phyloP scores from a whole-genome alignment of 2,797 vertebrate species.

The Pitangus sulphuratus region DNA sequence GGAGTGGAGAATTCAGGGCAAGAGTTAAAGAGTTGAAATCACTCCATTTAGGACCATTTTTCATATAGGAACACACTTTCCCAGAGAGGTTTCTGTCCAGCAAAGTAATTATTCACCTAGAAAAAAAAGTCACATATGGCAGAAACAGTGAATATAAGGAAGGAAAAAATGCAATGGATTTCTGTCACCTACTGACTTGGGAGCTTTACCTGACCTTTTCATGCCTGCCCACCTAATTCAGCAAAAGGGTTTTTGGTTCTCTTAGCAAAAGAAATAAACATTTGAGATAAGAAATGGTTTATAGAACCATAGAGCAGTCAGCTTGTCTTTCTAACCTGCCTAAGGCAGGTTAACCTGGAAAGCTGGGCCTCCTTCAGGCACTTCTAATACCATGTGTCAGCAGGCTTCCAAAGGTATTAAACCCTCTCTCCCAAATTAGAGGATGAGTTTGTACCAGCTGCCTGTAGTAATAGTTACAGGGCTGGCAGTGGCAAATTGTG shows the following conservation, averaged over 20 bases:
- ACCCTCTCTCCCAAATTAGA: neutral
- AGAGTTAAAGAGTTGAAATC: neutral
- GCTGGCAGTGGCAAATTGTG: neutral
- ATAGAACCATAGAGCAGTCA: accelerated
- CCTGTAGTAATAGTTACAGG: neutral
- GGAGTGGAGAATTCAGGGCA: neutral
- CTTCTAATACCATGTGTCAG: accelerated
- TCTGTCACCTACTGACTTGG: neutral
- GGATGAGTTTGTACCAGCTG: accelerated
- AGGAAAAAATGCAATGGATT: neutral
- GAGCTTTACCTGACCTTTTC: neutral
- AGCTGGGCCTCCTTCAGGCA: neutral
- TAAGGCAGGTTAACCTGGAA: neutral
- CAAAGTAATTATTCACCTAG: neutral
- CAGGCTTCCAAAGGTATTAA: neutral
- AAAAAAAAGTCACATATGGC: neutral
- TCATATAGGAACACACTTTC: neutral
- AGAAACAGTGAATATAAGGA: neutral
- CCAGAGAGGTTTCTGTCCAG: neutral
- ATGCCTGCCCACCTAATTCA: neutral
- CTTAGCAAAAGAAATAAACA: neutral
- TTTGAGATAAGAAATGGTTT: neutral
- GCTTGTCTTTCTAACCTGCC: neutral
- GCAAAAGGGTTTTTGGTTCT: neutral
- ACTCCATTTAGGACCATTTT: neutral